Evolutionary conservation across 2,888 invertebrate species (phyloP).

Genomic region (Drosophila kanekoi): DNA sequence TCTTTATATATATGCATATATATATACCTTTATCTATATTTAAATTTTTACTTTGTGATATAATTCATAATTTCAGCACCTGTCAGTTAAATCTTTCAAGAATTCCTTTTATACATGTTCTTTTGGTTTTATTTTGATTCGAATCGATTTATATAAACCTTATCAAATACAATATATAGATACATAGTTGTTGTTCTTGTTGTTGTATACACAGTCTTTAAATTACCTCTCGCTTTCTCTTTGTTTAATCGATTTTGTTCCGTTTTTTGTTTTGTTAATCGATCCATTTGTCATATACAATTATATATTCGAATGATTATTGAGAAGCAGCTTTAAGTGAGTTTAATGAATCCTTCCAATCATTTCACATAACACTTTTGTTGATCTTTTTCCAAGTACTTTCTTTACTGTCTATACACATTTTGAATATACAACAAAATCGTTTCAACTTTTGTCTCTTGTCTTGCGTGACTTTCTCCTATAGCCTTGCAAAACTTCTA

Average conservation of each 20-base stretch:
- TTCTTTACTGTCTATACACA: conserved; percentile 32
- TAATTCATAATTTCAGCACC: conserved; percentile 70
- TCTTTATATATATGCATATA: conserved; percentile 31
- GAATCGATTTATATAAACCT: conserved; percentile 54
- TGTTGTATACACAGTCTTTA: conserved; percentile 71
- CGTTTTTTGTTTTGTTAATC: conserved; percentile 16
- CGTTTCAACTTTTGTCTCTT: conserved; percentile 46
- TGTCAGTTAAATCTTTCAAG: conserved; percentile 58
- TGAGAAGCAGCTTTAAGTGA: not conserved
- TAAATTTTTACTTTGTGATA: conserved; percentile 51
- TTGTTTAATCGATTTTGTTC: conserved; percentile 11
- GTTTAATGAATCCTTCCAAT: not conserved
- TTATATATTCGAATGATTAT: not conserved
- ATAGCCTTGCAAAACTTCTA: conserved; percentile 67
- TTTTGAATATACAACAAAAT: conserved; percentile 20
- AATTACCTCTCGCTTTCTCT: conserved; percentile 13
- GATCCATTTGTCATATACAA: not conserved
- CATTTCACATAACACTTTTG: conserved; percentile 2
- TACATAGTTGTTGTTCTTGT: conserved; percentile 82
- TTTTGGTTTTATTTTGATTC: conserved; percentile 42
- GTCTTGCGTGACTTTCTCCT: conserved; percentile 69
- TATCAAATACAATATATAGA: conserved; percentile 70
- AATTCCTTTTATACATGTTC: conserved; percentile 29
- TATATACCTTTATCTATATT: conserved; percentile 21
- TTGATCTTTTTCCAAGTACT: conserved; percentile 6